Conservation (phyloP, 2,888 invertebrate genomes). For the Phrixothrix hirtus region DNA sequence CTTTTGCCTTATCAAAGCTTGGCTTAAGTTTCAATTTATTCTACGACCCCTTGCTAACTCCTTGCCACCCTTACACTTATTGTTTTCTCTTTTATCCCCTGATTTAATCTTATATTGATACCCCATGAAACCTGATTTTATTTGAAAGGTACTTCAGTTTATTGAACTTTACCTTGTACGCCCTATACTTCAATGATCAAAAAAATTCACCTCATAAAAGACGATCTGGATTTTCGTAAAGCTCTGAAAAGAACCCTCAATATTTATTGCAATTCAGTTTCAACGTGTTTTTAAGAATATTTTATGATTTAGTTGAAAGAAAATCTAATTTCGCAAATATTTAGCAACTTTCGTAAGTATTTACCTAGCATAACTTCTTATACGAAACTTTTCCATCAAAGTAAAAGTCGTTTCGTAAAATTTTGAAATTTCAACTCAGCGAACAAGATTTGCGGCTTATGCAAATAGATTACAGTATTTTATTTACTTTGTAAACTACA, state of each 20-base stretch:
- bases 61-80: slow-evolving; percentile 35
- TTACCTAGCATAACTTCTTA: neutral
- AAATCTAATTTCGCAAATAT: neutral
- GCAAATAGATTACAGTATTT: too few relatives aligned
- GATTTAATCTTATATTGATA: slow-evolving; percentile 36
- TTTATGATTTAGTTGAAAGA: neutral
- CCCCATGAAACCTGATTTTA: slow-evolving; percentile 35
- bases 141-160: slow-evolving; percentile 31
- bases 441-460: too few relatives aligned
- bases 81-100: slow-evolving; percentile 33
- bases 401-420: neutral
- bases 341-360: neutral
- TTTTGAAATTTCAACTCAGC: too few relatives aligned
- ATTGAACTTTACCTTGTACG: slow-evolving; percentile 27
- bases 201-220: slow-evolving; percentile 2
- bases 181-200: slow-evolving; percentile 21
- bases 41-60: slow-evolving; percentile 27
- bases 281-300: too few relatives aligned
- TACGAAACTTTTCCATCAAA: neutral
- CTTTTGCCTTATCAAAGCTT: slow-evolving; percentile 42
- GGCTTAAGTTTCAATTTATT: slow-evolving; percentile 49
- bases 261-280: neutral
- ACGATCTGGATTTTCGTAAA: neutral
- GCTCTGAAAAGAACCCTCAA: neutral
- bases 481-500: too few relatives aligned